Evolutionary conservation across 2,888 invertebrate species (phyloP).

Genomic region (Dicranocentrus wangi): DNA sequence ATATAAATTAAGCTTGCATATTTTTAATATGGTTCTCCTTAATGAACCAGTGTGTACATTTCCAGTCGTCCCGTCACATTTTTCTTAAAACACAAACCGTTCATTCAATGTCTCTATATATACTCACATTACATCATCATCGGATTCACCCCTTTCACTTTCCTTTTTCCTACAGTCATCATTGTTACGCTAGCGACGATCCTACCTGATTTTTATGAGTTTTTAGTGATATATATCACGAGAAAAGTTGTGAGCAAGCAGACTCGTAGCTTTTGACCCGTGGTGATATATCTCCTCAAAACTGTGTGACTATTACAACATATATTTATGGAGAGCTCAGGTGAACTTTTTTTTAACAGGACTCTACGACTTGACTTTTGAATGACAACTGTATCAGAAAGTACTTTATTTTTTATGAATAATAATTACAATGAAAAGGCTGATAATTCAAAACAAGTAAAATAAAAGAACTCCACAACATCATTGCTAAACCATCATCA

Average conservation of each 20-base stretch:
- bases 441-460: constrained; percentile 6
- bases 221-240: constrained; percentile 20
- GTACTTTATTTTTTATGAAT: constrained; percentile 16
- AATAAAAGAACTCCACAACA: constrained; percentile 9
- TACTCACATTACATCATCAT: constrained; percentile 4
- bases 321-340: constrained; percentile 45
- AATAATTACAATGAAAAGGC: too few relatives aligned
- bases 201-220: constrained; percentile 12
- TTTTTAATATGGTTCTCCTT: constrained; percentile 18
- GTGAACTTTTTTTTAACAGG: constrained; percentile 29
- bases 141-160: constrained; percentile 15
- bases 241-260: constrained; percentile 41
- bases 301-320: constrained; percentile 57
- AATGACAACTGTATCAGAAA: constrained; percentile 37
- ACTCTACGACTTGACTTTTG: constrained; percentile 54
- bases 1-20: constrained; percentile 46
- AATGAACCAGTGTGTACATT: constrained; percentile 49
- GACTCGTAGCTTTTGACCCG: constrained; percentile 19
- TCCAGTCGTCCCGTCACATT: constrained; percentile 38
- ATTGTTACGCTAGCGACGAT: constrained; percentile 1
- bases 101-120: not conserved
- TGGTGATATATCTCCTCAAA: constrained; percentile 39
- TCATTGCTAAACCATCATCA: constrained; percentile 36
- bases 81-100: constrained; percentile 33
- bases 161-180: not conserved